Conservation (phyloP, 2,888 invertebrate genomes). For the Melanostoma scalare region DNA sequence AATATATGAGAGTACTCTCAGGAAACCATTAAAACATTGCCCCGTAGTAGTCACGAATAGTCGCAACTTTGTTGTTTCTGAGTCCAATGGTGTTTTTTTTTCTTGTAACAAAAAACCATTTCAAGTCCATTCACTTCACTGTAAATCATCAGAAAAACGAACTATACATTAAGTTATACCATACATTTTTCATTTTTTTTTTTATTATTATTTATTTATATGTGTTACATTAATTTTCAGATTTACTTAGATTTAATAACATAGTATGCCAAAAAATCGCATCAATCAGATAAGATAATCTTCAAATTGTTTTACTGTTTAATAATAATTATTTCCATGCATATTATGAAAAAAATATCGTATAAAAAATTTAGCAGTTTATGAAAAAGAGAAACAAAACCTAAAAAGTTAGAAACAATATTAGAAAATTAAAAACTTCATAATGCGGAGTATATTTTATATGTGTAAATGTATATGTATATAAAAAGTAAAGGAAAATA, state of each 20-base stretch:
- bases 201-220: slow-evolving; percentile 47
- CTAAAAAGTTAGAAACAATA: slow-evolving; percentile 19
- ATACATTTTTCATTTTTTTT: slow-evolving; percentile 58
- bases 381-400: slow-evolving; percentile 30
- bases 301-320: slow-evolving; percentile 26
- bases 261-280: slow-evolving; percentile 60
- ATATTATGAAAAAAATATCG: slow-evolving; percentile 40
- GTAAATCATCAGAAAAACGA: neutral
- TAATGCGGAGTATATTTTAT: slow-evolving; percentile 32
- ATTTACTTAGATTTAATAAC: slow-evolving; percentile 57
- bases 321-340: slow-evolving; percentile 58
- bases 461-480: slow-evolving; percentile 27
- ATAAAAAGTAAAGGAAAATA: slow-evolving; percentile 27
- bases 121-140: neutral
- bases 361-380: slow-evolving; percentile 50
- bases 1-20: too few relatives aligned
- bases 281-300: slow-evolving; percentile 56
- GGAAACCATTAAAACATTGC: too few relatives aligned
- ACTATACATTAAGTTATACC: slow-evolving; percentile 47
- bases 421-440: slow-evolving; percentile 27
- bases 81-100: too few relatives aligned
- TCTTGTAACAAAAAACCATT: too few relatives aligned
- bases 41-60: too few relatives aligned
- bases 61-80: too few relatives aligned
- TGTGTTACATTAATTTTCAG: slow-evolving; percentile 55